Evolutionary conservation across 1,140 invertebrate species (phyloP), one percentile per base, ranked within the genome.

Genomic region (Nymphalis io): DNA sequence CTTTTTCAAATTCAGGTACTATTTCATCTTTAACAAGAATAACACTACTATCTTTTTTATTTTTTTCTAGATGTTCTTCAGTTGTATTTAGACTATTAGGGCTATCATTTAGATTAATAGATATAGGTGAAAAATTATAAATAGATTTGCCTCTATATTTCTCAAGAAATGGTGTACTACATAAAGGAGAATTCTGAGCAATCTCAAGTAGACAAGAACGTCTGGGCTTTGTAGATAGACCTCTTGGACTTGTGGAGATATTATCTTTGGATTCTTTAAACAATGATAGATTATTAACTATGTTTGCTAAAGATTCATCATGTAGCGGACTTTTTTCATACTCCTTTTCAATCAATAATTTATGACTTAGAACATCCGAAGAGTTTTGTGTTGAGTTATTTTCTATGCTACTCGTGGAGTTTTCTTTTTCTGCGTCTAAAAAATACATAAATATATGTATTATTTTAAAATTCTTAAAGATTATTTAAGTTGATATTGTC

Each of bases 381-480:
- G 51, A 57, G 64, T 89, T 79, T 65, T 55, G 61, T 42, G 66
- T 71, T 40, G 48, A 10, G 46, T 70, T 64, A 18, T 40, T 60
- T 40, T 61, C 39, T 68, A 78, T 69, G 23, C 44, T 70, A 42
- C 21, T 16, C 21, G 48, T 59, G 21, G 75, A 70, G 58, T 89
- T 90, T 80, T 88, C 88, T 75, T 90, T 89, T 38, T 86, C 81
- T 48, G 82, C 87, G 68, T 81, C 88, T 89, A 68, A 68, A 84
- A 81, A 66, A 65, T 27, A 70, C 15, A 13, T 15, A 42, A 3
- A 15, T 2, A 15, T 42, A 15, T 42, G 40, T 42, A 42, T 5
- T 3, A 4, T 4, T 33, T 33, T 33, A 8, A 4, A 33, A 8
- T 5, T 33, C 10, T 33, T 8, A 5, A 33, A 8, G 13, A 15